These are phyloP conservation scores for Rotaria socialis DNA, from an alignment of 2,888 invertebrate genomes.

Conservation along the genomic window DNA sequence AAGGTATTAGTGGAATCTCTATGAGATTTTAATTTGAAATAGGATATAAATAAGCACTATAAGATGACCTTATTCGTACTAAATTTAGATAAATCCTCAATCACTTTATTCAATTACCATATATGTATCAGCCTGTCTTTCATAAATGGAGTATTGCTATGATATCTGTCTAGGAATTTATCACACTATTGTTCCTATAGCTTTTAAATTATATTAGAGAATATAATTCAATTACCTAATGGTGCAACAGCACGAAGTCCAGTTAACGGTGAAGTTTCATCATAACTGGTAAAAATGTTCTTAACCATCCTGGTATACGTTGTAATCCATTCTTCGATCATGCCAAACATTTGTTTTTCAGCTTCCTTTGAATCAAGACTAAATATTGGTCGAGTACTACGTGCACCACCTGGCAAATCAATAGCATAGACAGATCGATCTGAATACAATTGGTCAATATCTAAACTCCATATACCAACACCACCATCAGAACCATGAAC, in stretches of 20 bases:
- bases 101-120: too few species aligned
- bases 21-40: too few species aligned
- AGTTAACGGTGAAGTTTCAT: slow-evolving; percentile 87
- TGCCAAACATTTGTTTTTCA: slow-evolving; percentile 80
- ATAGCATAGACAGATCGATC: slow-evolving; percentile 81
- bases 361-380: slow-evolving; percentile 73
- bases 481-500: slow-evolving; percentile 44
- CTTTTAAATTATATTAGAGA: too few species aligned
- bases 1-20: too few species aligned
- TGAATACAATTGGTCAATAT: slow-evolving; percentile 49
- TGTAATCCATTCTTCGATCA: slow-evolving; percentile 83
- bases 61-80: too few species aligned
- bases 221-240: slow-evolving; percentile 63
- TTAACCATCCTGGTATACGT: slow-evolving; percentile 75
- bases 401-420: slow-evolving; percentile 76
- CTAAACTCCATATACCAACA: slow-evolving; percentile 42
- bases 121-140: too few species aligned
- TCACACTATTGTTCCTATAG: too few species aligned
- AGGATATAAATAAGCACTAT: too few species aligned
- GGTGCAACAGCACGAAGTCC: slow-evolving; percentile 82
- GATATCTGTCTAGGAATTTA: too few species aligned
- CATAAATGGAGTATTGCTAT: too few species aligned
- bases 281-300: slow-evolving; percentile 71
- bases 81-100: too few species aligned
- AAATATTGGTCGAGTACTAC: slow-evolving; percentile 83